phyloP scores from a whole-genome alignment of 2,113 vertebrate genomes.

The Microtus pennsylvanicus region DNA sequence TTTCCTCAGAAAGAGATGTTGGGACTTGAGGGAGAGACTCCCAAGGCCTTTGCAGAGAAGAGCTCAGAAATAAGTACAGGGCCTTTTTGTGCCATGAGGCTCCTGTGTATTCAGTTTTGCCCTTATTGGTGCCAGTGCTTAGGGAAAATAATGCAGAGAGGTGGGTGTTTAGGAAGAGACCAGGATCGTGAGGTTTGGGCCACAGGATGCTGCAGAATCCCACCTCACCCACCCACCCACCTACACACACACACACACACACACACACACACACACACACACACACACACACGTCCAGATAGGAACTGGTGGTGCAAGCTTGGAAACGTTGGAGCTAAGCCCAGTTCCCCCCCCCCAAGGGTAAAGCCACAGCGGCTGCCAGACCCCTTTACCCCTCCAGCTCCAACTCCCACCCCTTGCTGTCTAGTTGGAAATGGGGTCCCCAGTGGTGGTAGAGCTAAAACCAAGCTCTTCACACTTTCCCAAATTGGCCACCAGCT shows the following conservation, averaged over 20 bases:
- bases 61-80: background rate
- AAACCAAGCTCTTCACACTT: fast-evolving
- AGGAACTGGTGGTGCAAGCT: background rate
- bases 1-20: background rate
- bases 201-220: background rate
- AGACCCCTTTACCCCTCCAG: background rate
- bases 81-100: background rate
- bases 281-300: too few relatives aligned
- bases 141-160: background rate
- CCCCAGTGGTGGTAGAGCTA: background rate
- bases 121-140: background rate
- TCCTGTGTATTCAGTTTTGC: background rate
- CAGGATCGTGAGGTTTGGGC: too few relatives aligned
- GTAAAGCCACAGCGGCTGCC: background rate
- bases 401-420: fast-evolving
- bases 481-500: background rate
- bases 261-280: too few relatives aligned
- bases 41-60: background rate
- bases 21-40: background rate
- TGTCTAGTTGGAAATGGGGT: background rate
- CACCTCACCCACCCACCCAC: too few relatives aligned
- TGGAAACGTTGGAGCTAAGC: background rate
- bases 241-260: too few relatives aligned
- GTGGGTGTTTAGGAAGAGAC: background rate
- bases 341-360: background rate